A percentile compares a stretch with the other conserved stretches of the same genome.
Evolutionary conservation across 2,797 vertebrate genomes (phyloP).

Genomic region (Chaunax sp.): DNA sequence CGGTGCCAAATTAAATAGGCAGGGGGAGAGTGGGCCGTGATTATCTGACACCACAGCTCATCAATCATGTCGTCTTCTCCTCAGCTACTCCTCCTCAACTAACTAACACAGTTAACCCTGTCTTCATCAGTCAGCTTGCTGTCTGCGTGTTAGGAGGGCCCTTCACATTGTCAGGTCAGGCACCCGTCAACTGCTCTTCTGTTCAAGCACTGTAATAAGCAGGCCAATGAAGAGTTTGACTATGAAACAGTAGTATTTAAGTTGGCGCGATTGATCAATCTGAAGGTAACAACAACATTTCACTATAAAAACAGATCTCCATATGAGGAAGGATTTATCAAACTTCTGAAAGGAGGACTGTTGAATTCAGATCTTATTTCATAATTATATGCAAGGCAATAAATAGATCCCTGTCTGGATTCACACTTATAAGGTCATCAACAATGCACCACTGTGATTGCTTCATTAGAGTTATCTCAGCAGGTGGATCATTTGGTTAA

Average conservation of each 20-base stretch:
- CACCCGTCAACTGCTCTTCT: slow-evolving; percentile 49
- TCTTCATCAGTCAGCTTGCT: slow-evolving; percentile 75
- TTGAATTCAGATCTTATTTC: slow-evolving; percentile 18
- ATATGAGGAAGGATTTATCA: slow-evolving; percentile 12
- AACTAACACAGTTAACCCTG: slow-evolving; percentile 81
- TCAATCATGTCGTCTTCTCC: slow-evolving; percentile 86
- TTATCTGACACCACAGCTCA: slow-evolving; percentile 86
- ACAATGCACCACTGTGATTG: slow-evolving; percentile 8
- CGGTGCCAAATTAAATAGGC: slow-evolving; percentile 86
- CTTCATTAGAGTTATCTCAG: slow-evolving; percentile 16
- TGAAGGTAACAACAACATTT: slow-evolving; percentile 24
- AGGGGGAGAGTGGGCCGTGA: slow-evolving; percentile 83
- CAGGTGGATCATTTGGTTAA: slow-evolving; percentile 16
- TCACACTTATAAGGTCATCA: slow-evolving; percentile 18
- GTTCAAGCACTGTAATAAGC: slow-evolving; percentile 50
- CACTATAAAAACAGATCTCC: background rate
- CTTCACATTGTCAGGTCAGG: slow-evolving; percentile 51
- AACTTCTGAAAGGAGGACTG: slow-evolving; percentile 11
- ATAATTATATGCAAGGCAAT: slow-evolving; percentile 12
- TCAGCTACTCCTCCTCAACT: slow-evolving; percentile 77
- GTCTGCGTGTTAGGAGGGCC: slow-evolving; percentile 59
- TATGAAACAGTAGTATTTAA: slow-evolving; percentile 16
- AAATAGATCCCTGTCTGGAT: slow-evolving; percentile 9
- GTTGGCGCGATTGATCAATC: slow-evolving; percentile 41
- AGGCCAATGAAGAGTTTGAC: slow-evolving; percentile 26